Evolutionary conservation across 2,888 invertebrate species (phyloP), one percentile per base, ranked within the genome.

Genomic region (Litoditis marina): DNA sequence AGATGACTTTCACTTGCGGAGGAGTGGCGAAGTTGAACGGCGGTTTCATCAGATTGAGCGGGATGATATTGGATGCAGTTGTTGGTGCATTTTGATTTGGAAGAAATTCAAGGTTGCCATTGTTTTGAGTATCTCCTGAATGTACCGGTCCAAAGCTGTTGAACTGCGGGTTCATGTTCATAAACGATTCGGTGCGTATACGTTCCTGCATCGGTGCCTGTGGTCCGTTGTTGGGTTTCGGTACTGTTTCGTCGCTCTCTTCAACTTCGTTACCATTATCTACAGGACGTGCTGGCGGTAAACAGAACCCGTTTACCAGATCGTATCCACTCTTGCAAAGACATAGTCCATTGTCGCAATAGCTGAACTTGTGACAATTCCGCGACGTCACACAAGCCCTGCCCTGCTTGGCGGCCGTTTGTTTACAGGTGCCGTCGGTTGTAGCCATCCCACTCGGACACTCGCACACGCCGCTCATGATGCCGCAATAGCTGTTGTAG

Each of bases 331-430:
- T 60, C 58, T 78, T 77, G 67, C 81, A 81, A 19, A 73, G 60
- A 54, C 76, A 76, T 53, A 63, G 69, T 6, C 76, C 81, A 55
- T 81, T 80, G 63, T 81, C 81, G 60, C 81, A 81, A 58, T 78
- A 81, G 27, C 72, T 67, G 31, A 63, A 76, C 52, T 73, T 73
- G 44, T 78, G 78, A 50, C 80, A 80, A 44, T 78, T 76, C 28
- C 73, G 50, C 5, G 69, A 71, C 0, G 74, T 72, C 22, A 74
- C 69, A 54, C 81, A 81, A n/a, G 72, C 70, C 5, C 69, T 69
- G 22, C 80, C 81, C 44, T 68, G 65, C 3, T 73, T 68, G 13
- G 68, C 65, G 4, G 66, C 66, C 5, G 78, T 77, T 42, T 69
- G 76, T 19, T 75, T 68, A 60, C 81, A 78, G 4, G 56, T 42